Evolutionary conservation across 2,113 vertebrate genomes (phyloP).

Genomic region (Laticauda laticaudata): DNA sequence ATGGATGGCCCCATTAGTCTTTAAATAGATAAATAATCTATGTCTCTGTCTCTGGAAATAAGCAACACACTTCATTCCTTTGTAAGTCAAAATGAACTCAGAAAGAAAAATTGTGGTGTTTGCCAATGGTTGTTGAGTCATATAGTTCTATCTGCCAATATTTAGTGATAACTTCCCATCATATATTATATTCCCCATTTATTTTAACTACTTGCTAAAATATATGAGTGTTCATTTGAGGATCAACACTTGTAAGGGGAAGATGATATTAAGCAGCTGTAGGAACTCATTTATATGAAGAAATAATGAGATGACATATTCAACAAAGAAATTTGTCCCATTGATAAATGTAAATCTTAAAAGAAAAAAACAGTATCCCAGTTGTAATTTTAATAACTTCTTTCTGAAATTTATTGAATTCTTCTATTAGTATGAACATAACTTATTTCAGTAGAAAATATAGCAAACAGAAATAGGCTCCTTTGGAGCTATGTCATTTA

Average conservation of each 20-base stretch:
- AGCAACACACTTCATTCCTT: background rate
- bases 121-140: background rate
- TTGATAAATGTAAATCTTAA: background rate
- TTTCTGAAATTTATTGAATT: constrained; percentile 2
- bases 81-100: background rate
- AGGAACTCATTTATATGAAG: background rate
- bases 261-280: background rate
- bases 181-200: background rate
- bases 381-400: background rate
- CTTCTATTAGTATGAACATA: background rate
- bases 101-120: background rate
- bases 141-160: background rate
- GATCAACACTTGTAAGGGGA: background rate
- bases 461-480: background rate
- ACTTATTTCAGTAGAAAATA: background rate
- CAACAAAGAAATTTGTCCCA: background rate
- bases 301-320: background rate
- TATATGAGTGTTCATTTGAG: background rate
- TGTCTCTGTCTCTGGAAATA: background rate
- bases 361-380: background rate
- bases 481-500: background rate
- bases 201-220: background rate
- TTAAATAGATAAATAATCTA: background rate
- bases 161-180: background rate
- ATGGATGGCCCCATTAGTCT: background rate